phyloP scores from a whole-genome alignment of 2,113 vertebrate species.

The Physeter macrocephalus region DNA sequence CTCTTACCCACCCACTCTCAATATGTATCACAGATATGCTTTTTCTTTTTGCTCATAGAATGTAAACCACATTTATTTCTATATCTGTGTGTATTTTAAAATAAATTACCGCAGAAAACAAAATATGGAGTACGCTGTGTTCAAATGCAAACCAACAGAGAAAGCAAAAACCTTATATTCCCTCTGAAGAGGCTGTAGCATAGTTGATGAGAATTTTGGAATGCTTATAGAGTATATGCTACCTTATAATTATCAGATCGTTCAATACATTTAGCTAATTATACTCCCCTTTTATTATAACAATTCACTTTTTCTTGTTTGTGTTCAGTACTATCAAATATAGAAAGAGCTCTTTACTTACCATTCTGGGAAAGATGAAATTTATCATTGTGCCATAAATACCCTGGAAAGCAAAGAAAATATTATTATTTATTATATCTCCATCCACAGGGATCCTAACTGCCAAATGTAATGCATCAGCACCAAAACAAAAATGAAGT shows the following conservation, averaged over 20 bases:
- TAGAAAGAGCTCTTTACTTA: conserved; percentile 80
- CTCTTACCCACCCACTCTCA: conserved; percentile 43
- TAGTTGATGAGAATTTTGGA: conserved; percentile 66
- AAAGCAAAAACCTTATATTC: conserved; percentile 60
- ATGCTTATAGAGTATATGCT: conserved; percentile 66
- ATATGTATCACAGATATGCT: conserved; percentile 34
- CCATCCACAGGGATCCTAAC: conserved; percentile 75
- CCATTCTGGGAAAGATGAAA: conserved; percentile 80
- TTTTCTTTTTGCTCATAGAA: conserved; percentile 55
- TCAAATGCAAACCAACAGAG: conserved; percentile 65
- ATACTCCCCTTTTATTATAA: conserved; percentile 66
- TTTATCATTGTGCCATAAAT: conserved; percentile 80
- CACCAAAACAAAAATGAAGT: conserved; percentile 73
- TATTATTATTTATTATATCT: conserved; percentile 80
- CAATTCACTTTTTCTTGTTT: conserved; percentile 70
- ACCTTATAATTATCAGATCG: conserved; percentile 75
- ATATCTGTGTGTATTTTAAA: conserved; percentile 51
- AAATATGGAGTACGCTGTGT: conserved; percentile 53
- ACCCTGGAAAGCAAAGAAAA: conserved; percentile 82
- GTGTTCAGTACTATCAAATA: conserved; percentile 68
- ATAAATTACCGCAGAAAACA: conserved; percentile 66
- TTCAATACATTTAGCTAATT: conserved; percentile 71
- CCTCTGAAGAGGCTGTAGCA: conserved; percentile 52
- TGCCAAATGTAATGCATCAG: conserved; percentile 73
- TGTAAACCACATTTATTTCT: conserved; percentile 65